phyloP scores from a whole-genome alignment of 2,888 invertebrate species.

The Trichopria drosophilae region DNA sequence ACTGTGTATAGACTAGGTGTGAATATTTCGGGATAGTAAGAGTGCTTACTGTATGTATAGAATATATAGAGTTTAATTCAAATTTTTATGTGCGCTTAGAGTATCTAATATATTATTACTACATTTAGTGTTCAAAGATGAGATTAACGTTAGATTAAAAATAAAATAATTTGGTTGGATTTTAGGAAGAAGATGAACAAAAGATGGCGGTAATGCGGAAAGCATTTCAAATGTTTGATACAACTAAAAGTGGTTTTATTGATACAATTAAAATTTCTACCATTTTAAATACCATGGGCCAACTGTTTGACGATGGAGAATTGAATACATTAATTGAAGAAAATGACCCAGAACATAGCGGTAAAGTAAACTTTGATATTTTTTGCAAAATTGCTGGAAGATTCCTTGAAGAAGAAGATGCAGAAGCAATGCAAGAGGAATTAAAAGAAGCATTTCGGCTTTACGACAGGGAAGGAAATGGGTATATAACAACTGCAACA shows the following conservation, averaged over 20 bases:
- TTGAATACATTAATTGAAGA: constrained; percentile 86
- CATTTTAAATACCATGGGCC: constrained; percentile 92
- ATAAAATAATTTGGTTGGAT: too few relatives aligned
- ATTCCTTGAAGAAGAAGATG: constrained; percentile 94
- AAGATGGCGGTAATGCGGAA: constrained; percentile 89
- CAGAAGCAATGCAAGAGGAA: constrained; percentile 95
- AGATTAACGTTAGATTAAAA: too few relatives aligned
- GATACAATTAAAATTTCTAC: constrained; percentile 89
- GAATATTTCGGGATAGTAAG: too few relatives aligned
- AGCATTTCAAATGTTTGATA: constrained; percentile 97
- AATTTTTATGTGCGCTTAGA: too few relatives aligned
- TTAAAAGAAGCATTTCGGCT: constrained; percentile 96
- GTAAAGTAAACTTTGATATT: constrained; percentile 92
- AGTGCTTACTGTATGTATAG: too few relatives aligned
- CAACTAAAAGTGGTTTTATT: constrained; percentile 88
- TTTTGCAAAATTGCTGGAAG: constrained; percentile 91
- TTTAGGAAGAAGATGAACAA: constrained; percentile 72
- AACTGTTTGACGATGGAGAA: constrained; percentile 89
- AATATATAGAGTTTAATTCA: too few relatives aligned
- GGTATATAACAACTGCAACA: constrained; percentile 88
- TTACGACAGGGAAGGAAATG: constrained; percentile 95
- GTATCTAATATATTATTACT: too few relatives aligned
- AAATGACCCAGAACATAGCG: constrained; percentile 88
- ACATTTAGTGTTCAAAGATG: too few relatives aligned
- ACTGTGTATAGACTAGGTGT: too few relatives aligned